These are phyloP conservation scores for Melinaea marsaeus DNA, from an alignment of 2,888 invertebrate species.

Conservation along the genomic window DNA sequence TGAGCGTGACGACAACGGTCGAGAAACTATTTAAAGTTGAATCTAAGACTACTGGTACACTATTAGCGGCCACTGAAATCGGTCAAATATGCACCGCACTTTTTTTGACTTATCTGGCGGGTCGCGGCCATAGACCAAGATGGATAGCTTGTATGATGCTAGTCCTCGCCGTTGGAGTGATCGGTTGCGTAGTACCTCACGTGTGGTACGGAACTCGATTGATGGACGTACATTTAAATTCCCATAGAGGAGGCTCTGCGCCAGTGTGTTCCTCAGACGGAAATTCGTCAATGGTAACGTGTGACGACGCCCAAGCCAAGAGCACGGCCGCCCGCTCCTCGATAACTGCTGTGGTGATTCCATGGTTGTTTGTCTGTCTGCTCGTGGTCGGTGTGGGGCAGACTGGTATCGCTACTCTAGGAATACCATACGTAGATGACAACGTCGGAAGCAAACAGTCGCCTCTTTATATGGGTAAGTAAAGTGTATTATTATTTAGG, in stretches of 20 bases:
- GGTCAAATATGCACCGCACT: slow-evolving; percentile 95
- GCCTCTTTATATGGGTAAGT: slow-evolving; percentile 92
- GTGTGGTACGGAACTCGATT: slow-evolving; percentile 88
- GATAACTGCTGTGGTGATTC: slow-evolving; percentile 88
- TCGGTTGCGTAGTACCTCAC: slow-evolving; percentile 92
- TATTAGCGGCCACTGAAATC: slow-evolving; percentile 94
- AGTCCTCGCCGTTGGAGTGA: slow-evolving; percentile 89
- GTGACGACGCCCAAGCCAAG: slow-evolving; percentile 79
- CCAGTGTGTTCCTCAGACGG: slow-evolving; percentile 50
- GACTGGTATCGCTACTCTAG: slow-evolving; percentile 94
- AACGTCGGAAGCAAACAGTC: slow-evolving; percentile 95
- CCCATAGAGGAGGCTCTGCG: slow-evolving; percentile 58
- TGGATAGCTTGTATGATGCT: slow-evolving; percentile 97
- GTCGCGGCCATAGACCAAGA: slow-evolving; percentile 93
- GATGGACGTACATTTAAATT: slow-evolving; percentile 68
- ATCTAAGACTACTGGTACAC: slow-evolving; percentile 92
- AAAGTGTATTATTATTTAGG: neutral
- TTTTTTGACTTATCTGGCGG: slow-evolving; percentile 92
- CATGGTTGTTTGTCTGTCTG: slow-evolving; percentile 92
- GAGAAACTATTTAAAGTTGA: slow-evolving; percentile 95
- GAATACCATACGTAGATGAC: slow-evolving; percentile 96
- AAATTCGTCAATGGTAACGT: slow-evolving; percentile 52
- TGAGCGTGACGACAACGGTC: slow-evolving; percentile 94
- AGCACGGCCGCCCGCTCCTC: slow-evolving; percentile 84
- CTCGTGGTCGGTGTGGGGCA: slow-evolving; percentile 94